Evolutionary conservation across 2,797 vertebrate species (phyloP).

Genomic region (Ammospiza maritima): DNA sequence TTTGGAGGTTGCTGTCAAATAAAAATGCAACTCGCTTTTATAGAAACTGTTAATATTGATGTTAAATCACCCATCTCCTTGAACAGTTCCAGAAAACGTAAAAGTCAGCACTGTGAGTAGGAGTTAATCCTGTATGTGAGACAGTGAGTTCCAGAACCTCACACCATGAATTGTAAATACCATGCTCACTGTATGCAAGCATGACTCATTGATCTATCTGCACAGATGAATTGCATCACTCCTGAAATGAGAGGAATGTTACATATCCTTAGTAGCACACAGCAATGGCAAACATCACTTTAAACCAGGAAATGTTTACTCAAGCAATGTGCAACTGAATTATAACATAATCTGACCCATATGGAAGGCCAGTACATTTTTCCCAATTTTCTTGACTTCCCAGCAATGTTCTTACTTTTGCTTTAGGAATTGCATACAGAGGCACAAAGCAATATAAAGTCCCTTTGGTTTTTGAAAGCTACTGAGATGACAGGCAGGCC

Average conservation of each 20-base stretch:
- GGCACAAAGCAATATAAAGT: neutral
- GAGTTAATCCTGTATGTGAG: neutral
- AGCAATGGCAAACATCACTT: neutral
- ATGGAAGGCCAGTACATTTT: neutral
- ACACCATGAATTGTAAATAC: neutral
- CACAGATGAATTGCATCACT: neutral
- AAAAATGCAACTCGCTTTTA: constrained; percentile 29
- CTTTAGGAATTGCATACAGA: neutral
- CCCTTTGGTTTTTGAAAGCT: neutral
- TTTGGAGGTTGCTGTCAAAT: neutral
- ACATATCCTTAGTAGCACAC: neutral
- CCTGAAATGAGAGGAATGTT: neutral
- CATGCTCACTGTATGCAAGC: neutral
- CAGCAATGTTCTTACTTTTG: neutral
- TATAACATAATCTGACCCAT: neutral
- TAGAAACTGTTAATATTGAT: constrained; percentile 17
- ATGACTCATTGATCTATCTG: constrained; percentile 7
- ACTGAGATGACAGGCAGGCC: neutral
- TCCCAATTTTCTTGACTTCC: neutral
- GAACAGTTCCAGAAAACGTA: neutral
- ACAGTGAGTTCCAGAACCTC: constrained; percentile 14
- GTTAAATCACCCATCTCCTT: neutral
- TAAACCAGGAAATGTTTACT: neutral
- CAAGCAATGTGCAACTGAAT: neutral
- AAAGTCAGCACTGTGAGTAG: neutral